phyloP scores from a whole-genome alignment of 1,140 invertebrate genomes.

The Drosophila malerkotliana region DNA sequence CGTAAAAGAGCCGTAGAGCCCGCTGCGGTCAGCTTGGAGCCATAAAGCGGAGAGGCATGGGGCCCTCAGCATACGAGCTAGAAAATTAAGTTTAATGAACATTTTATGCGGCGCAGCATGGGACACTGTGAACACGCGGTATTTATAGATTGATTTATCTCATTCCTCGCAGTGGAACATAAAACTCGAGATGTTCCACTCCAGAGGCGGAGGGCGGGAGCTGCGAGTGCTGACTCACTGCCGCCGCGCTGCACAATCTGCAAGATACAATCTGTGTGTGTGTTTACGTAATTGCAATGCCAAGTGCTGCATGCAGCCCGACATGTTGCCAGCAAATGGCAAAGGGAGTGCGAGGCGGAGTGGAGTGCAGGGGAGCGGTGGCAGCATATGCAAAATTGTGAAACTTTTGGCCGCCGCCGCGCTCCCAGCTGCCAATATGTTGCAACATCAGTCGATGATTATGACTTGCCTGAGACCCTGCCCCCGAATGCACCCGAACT shows the following conservation, averaged over 20 bases:
- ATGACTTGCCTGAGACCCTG: constrained; percentile 46
- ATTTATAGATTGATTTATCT: constrained; percentile 76
- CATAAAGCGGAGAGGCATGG: constrained; percentile 24
- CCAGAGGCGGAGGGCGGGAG: background rate
- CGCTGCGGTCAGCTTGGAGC: constrained; percentile 9
- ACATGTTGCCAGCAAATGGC: constrained; percentile 39
- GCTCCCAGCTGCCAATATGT: constrained; percentile 52
- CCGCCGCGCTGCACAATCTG: constrained; percentile 19
- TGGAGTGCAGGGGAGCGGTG: constrained; percentile 15
- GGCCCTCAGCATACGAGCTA: constrained; percentile 21
- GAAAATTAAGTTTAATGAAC: constrained; percentile 62
- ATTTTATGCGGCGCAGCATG: constrained; percentile 61
- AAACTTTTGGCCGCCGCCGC: constrained; percentile 34
- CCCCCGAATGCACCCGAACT: constrained; percentile 25
- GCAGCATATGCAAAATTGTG: constrained; percentile 54
- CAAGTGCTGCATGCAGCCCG: constrained; percentile 50
- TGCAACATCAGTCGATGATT: constrained; percentile 51
- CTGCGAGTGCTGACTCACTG: constrained; percentile 3
- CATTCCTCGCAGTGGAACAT: constrained; percentile 28
- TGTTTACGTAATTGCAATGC: constrained; percentile 53
- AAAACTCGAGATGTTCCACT: constrained; percentile 22
- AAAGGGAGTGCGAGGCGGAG: background rate
- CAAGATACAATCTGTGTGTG: constrained; percentile 7
- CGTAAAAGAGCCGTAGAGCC: background rate
- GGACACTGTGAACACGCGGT: constrained; percentile 35